These are phyloP conservation scores for Meleagris gallopavo DNA, from an alignment of 2,113 vertebrate species.

Conservation along the genomic window DNA sequence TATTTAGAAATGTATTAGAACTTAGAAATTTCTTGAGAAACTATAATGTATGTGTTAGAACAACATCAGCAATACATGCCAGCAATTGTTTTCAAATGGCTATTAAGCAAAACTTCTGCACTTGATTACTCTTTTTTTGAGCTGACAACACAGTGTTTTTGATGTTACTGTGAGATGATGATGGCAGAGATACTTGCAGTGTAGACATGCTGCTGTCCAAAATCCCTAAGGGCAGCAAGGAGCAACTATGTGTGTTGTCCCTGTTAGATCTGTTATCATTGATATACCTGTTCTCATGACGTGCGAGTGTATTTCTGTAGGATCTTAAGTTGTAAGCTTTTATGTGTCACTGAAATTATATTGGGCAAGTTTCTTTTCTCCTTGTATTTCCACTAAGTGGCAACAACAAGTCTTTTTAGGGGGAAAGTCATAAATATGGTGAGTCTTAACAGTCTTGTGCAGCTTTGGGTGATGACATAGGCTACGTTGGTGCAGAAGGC, in stretches of 20 bases:
- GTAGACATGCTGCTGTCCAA: not conserved
- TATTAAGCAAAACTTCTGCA: not conserved
- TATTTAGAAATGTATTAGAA: not conserved
- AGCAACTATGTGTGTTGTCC: not conserved
- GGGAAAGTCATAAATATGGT: fast-evolving
- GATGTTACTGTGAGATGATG: fast-evolving
- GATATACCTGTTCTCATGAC: not conserved
- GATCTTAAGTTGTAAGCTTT: not conserved
- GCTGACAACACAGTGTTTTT: not conserved
- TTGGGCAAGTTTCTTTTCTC: fast-evolving
- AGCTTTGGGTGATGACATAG: not conserved
- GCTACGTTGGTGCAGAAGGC: not conserved
- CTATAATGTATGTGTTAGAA: not conserved
- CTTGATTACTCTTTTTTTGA: not conserved
- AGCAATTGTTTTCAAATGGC: not conserved
- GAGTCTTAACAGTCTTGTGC: not conserved
- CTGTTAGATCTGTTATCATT: fast-evolving
- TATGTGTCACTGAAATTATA: fast-evolving
- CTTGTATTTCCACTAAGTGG: fast-evolving
- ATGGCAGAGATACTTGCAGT: fast-evolving
- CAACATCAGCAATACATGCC: not conserved
- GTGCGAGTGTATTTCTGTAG: fast-evolving
- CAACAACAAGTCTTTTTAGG: fast-evolving
- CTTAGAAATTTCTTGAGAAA: not conserved
- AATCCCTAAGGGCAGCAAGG: fast-evolving